Percentiles rank a stretch among this genome's conserved stretches.
These are phyloP conservation scores for Nasonia oneida DNA, from an alignment of 2,888 invertebrate species.

Conservation along the genomic window DNA sequence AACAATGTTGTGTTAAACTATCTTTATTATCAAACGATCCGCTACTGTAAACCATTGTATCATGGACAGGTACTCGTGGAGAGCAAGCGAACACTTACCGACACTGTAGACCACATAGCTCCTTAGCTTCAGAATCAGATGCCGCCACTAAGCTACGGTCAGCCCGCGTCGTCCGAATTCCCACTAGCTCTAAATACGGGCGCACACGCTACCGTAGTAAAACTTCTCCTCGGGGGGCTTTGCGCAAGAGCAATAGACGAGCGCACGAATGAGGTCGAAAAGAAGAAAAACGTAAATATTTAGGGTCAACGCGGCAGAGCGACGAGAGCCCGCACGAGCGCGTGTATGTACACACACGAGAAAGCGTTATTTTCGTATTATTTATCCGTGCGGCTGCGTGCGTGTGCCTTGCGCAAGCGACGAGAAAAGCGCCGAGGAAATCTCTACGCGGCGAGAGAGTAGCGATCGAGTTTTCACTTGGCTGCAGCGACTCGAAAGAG, in stretches of 20 bases:
- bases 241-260: background rate
- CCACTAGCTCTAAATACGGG: constrained; percentile 33
- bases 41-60: no score
- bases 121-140: background rate
- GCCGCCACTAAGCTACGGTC: background rate
- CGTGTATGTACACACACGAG: constrained; percentile 9
- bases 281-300: constrained; percentile 52
- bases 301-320: constrained; percentile 36
- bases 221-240: background rate
- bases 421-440: constrained; percentile 41
- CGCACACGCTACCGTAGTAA: background rate
- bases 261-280: constrained; percentile 34
- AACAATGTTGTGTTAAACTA: no score
- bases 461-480: constrained; percentile 21
- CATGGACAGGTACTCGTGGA: no score
- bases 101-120: background rate
- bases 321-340: background rate
- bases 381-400: constrained; percentile 27
- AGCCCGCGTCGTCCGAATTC: background rate
- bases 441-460: background rate
- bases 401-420: constrained; percentile 31
- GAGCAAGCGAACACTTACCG: no score
- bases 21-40: no score
- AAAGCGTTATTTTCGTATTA: constrained; percentile 51
- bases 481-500: background rate